phyloP scores from a whole-genome alignment of 2,797 vertebrate species.

The Lagodon rhomboides region DNA sequence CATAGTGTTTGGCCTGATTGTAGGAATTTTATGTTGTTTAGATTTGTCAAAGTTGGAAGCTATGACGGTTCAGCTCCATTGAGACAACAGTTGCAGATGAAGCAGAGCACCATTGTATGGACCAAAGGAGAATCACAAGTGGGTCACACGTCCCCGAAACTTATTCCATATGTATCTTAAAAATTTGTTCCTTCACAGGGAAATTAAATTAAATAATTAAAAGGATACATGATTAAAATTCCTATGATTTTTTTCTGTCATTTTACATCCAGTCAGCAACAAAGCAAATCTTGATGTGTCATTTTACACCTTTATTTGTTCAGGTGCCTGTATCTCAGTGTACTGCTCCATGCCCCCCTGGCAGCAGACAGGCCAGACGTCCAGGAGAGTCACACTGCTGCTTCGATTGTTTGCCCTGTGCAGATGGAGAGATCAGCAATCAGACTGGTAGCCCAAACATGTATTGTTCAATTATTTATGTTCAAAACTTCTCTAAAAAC shows the following conservation, averaged over 20 bases:
- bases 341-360: slow-evolving; percentile 77
- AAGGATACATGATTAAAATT: too few relatives aligned
- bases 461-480: not conserved
- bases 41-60: slow-evolving; percentile 83
- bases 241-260: too few relatives aligned
- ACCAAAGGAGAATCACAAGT: slow-evolving; percentile 75
- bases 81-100: slow-evolving; percentile 73
- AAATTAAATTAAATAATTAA: too few relatives aligned
- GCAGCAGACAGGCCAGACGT: slow-evolving; percentile 77
- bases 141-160: not conserved
- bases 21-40: slow-evolving; percentile 12
- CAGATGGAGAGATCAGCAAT: slow-evolving; percentile 85
- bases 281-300: not conserved
- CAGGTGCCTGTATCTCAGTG: slow-evolving; percentile 84
- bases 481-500: not conserved
- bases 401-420: slow-evolving; percentile 86
- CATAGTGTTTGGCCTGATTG: not conserved
- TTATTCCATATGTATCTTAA: not conserved
- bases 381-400: slow-evolving; percentile 80
- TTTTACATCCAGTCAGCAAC: not conserved
- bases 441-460: slow-evolving; percentile 70
- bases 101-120: slow-evolving; percentile 77
- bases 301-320: not conserved
- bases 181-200: too few relatives aligned
- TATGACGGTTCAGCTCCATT: slow-evolving; percentile 82